Base-by-base conservation (phyloP, 2,113 vertebrate species). In the Chiloscyllium plagiosum region DNA sequence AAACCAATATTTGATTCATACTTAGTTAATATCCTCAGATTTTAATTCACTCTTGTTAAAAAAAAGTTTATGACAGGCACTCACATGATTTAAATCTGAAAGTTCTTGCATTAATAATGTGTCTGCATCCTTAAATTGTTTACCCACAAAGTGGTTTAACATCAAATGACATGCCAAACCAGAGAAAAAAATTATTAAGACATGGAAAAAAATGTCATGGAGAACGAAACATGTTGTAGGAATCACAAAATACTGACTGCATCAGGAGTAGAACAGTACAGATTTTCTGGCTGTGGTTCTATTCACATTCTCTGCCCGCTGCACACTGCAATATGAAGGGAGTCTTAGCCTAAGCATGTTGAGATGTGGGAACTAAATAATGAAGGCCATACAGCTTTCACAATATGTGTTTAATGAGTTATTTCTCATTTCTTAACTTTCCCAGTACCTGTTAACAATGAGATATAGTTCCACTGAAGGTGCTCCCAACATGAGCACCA, bases 111-210 rank as follows among this genome's bases (percentile, higher is more conserved):
- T 90, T 33, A 56, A 56, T 90, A 90, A n/a, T 19, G 29, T 90
- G 13, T 15, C 50, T 90, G 50, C 52, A 12, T 56, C 50, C 50
- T 56, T 61, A 90, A 15, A 33, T 12, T 56, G 37, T n/a, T 42
- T 83, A 29, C 87, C 50, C 87, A 90, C 52, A 56, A 90, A 61
- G 26, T 56, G 26, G 26, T 90, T 90, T 56, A 90, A 61, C 52
- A 33, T 33, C 50, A 90, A 83, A 37, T 61, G 26, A 61, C 52
- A 61, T 61, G 52, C 26, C 87, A 90, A 90, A 56, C 87, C 50
- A 33, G 87, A 90, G 24, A 61, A 61, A 26, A 90, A 90, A 90
- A 52, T 87, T 52, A 90, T 90, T 90, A 29, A 90, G 87, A 61
- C 50, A 56, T 61, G 86, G 26, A 90, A 90, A 61, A 90, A 90